Conservation (phyloP, 2,797 vertebrate genomes). For the Crenichthys baileyi region DNA sequence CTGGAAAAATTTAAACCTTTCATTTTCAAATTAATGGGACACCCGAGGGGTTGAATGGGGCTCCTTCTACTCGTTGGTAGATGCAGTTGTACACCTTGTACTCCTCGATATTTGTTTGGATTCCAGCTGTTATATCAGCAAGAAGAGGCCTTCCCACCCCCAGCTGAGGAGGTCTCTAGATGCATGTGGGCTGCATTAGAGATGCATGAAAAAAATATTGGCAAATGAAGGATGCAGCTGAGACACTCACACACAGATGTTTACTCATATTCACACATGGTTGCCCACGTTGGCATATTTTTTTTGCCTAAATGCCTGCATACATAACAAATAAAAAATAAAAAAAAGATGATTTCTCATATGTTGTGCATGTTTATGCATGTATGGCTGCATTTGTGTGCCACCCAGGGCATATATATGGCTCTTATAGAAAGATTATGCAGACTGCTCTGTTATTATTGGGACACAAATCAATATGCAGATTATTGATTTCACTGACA, state of each 20-base stretch:
- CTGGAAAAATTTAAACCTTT: no score
- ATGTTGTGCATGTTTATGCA: not conserved
- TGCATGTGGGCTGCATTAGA: slow-evolving; percentile 58
- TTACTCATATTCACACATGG: slow-evolving; percentile 2
- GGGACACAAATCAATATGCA: slow-evolving; percentile 39
- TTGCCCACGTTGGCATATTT: not conserved
- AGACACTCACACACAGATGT: slow-evolving; percentile 34
- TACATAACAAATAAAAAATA: not conserved
- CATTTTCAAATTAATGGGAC: no score
- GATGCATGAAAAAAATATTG: slow-evolving; percentile 63
- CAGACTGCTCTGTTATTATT: not conserved
- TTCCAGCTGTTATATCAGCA: slow-evolving; percentile 3
- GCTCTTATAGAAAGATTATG: not conserved
- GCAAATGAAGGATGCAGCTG: slow-evolving; percentile 63
- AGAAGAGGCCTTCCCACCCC: slow-evolving; percentile 21
- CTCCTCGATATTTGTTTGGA: no score
- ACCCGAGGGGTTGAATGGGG: not conserved
- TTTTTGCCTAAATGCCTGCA: slow-evolving; percentile 5
- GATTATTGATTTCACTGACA: slow-evolving; percentile 35
- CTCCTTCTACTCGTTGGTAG: not conserved
- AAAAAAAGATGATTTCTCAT: not conserved
- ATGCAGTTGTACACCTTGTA: not conserved
- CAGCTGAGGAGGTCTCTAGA: slow-evolving; percentile 27
- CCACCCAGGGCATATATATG: not conserved
- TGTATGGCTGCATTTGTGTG: not conserved